Percentiles rank a stretch among this genome's conserved stretches.
Evolutionary conservation across 2,113 vertebrate genomes (phyloP).

Genomic region (Chrysochloris asiatica): DNA sequence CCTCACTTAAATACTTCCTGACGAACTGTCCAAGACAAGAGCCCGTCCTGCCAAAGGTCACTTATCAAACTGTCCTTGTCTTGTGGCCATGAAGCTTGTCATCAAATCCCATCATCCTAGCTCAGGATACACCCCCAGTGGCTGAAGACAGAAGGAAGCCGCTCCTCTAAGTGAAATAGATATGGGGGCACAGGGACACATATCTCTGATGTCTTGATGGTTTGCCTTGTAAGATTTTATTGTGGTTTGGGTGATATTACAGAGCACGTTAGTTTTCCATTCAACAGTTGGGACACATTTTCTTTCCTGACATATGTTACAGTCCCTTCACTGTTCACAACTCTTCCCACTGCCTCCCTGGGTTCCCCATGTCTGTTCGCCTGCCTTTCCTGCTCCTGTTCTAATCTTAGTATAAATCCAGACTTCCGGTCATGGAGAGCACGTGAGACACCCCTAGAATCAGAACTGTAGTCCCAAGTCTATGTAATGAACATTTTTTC

Average conservation of each 20-base stretch:
- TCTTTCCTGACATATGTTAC: no score
- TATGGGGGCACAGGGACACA: fast-evolving
- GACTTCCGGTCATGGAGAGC: background rate
- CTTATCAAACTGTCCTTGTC: background rate
- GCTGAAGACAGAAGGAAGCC: background rate
- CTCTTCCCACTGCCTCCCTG: no score
- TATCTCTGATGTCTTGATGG: background rate
- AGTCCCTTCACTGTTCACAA: no score
- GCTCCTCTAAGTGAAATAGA: background rate
- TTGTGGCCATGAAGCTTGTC: background rate
- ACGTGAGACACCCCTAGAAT: background rate
- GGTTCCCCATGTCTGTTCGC: no score
- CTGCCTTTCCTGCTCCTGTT: no score
- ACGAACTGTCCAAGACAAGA: background rate
- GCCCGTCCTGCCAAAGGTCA: background rate
- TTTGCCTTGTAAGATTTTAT: no score
- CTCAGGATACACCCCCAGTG: background rate
- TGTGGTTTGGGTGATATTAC: no score
- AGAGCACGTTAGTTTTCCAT: no score
- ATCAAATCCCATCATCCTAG: background rate
- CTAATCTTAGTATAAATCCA: background rate
- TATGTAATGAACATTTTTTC: background rate
- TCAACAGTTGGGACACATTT: no score
- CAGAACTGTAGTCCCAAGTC: background rate
- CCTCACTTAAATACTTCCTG: background rate